These are phyloP conservation scores for Trichoplax adhaerens DNA, from an alignment of 37 sponge, comb jelly and placozoan species.

Conservation along the genomic window DNA sequence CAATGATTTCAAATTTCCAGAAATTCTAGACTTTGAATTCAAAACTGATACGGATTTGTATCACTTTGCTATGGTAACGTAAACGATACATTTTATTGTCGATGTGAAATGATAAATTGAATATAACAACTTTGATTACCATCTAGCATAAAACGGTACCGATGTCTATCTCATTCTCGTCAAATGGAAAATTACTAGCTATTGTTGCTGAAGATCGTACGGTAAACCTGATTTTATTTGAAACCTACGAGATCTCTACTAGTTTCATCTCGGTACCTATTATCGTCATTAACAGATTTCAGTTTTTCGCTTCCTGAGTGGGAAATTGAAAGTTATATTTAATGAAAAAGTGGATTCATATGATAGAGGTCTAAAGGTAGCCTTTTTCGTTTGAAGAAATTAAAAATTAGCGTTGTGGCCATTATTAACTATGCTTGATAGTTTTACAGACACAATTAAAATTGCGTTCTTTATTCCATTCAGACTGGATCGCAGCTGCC, in stretches of 20 bases:
- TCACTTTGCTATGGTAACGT: conserved; percentile 57
- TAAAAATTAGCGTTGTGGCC: conserved; percentile 5
- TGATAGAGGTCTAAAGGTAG: background rate
- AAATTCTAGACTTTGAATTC: conserved; percentile 47
- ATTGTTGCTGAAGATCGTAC: conserved; percentile 67
- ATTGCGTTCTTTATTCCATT: background rate
- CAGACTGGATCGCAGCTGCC: conserved; percentile 14
- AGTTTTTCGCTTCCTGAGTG: conserved; percentile 74
- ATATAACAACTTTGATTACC: background rate
- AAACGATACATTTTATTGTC: too few species aligned
- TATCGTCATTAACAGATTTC: conserved; percentile 21
- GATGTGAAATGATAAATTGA: too few species aligned
- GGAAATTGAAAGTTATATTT: conserved; percentile 60
- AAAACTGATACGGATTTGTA: conserved; percentile 94
- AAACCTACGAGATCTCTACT: background rate
- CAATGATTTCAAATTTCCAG: conserved; percentile 38
- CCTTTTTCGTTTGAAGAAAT: background rate
- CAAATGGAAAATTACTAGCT: conserved; percentile 68
- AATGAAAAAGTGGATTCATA: conserved; percentile 43
- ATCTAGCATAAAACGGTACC: conserved; percentile 45
- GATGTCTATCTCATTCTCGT: conserved; percentile 43
- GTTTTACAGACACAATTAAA: background rate
- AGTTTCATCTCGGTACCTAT: background rate
- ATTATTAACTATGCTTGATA: conserved; percentile 3
- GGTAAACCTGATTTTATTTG: conserved; percentile 11